Conservation (phyloP, 2,797 vertebrate species). For the Typhlichthys eigenmanni region DNA sequence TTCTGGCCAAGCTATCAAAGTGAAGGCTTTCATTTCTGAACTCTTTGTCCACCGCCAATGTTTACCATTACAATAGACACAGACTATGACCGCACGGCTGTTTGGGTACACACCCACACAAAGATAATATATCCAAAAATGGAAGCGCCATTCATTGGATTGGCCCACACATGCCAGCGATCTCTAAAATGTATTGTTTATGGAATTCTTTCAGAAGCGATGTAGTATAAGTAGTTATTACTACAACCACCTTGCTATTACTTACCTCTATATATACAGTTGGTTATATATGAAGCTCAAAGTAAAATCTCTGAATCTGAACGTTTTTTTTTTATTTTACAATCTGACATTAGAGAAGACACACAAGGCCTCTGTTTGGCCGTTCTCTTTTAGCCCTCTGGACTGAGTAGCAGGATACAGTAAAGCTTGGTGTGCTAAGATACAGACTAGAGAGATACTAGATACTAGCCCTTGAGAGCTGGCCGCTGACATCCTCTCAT, state of each 20-base stretch:
- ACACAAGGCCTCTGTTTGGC: slow-evolving; percentile 55
- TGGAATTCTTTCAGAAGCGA: too few species aligned
- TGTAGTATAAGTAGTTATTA: too few species aligned
- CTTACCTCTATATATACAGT: too few species aligned
- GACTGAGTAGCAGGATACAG: slow-evolving; percentile 51
- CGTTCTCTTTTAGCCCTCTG: slow-evolving; percentile 48
- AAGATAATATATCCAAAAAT: background rate
- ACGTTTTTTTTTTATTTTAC: slow-evolving; percentile 62
- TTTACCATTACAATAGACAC: slow-evolving; percentile 11
- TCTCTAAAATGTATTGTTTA: too few species aligned
- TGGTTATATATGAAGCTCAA: slow-evolving; percentile 35
- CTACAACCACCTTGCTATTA: too few species aligned
- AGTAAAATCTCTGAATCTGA: slow-evolving; percentile 49
- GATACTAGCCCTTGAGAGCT: slow-evolving; percentile 37
- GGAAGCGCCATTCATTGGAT: too few species aligned
- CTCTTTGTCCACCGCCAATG: slow-evolving; percentile 5
- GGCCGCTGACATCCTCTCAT: slow-evolving; percentile 5
- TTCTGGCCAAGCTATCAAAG: slow-evolving; percentile 17
- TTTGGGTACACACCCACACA: background rate
- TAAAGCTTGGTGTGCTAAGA: slow-evolving; percentile 64
- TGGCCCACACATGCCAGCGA: too few species aligned
- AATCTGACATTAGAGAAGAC: slow-evolving; percentile 53
- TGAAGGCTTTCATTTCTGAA: slow-evolving; percentile 32
- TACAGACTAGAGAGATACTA: slow-evolving; percentile 43
- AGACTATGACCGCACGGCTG: slow-evolving; percentile 16